A percentile compares a stretch with the other conserved stretches of the same genome.
These are phyloP conservation scores for Scaeva pyrastri DNA, from an alignment of 2,888 invertebrate species.

Conservation along the genomic window DNA sequence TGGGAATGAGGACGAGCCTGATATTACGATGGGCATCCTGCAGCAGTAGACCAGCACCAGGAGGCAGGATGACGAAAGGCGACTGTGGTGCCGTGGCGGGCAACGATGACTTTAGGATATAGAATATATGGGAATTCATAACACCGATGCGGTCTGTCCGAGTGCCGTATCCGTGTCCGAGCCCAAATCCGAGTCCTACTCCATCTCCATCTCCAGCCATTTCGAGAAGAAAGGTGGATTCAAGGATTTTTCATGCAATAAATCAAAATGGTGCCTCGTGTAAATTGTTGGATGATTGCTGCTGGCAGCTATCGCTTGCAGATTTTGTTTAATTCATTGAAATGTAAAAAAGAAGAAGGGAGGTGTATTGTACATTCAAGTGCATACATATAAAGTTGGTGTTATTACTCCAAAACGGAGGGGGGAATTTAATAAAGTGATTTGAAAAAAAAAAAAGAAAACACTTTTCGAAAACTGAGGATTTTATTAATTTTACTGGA, in stretches of 20 bases:
- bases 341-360: constrained; percentile 27
- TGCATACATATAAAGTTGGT: no score
- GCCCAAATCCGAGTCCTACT: no score
- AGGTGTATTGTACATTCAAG: no score
- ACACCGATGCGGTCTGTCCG: constrained; percentile 41
- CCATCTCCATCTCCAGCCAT: no score
- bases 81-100: not conserved
- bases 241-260: constrained; percentile 34
- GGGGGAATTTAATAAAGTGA: no score
- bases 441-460: no score
- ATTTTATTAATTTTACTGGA: no score
- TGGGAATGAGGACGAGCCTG: not conserved
- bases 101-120: not conserved
- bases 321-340: constrained; percentile 64
- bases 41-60: not conserved
- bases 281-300: constrained; percentile 57
- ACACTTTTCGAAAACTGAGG: no score
- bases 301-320: constrained; percentile 59
- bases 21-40: constrained; percentile 28
- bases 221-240: constrained; percentile 22
- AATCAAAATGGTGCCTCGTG: constrained; percentile 45
- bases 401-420: no score
- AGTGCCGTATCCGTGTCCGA: no score
- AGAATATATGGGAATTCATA: constrained; percentile 46
- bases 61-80: no score